A percentile compares a stretch with the other conserved stretches of the same genome.
Evolutionary conservation across 1,140 invertebrate species (phyloP).

Genomic region (Trachymyrmex cornetzi): DNA sequence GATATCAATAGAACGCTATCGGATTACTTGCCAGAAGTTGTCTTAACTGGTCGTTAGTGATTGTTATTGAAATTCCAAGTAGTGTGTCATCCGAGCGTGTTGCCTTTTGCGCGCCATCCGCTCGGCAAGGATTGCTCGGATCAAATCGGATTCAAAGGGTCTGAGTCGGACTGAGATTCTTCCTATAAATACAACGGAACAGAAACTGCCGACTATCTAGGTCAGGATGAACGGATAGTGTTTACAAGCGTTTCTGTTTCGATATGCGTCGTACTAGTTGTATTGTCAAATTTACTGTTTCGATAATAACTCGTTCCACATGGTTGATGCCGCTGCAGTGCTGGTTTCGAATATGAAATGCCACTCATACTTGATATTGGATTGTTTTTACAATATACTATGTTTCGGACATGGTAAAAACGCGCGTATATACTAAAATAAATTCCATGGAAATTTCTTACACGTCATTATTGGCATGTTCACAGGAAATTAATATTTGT

Average conservation of each 20-base stretch:
- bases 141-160: slow-evolving; percentile 12
- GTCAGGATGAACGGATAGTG: slow-evolving; percentile 58
- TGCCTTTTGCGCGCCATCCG: not conserved
- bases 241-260: slow-evolving; percentile 57
- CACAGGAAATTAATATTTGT: not conserved
- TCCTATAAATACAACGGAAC: slow-evolving; percentile 67
- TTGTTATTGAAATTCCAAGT: slow-evolving; percentile 56
- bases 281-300: slow-evolving; percentile 63
- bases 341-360: not conserved
- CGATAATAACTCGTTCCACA: slow-evolving; percentile 47
- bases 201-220: slow-evolving; percentile 53
- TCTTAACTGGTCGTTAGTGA: slow-evolving; percentile 1
- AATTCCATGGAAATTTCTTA: not conserved
- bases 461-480: not conserved
- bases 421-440: not conserved
- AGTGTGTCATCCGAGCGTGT: slow-evolving; percentile 40
- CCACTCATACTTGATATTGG: not conserved
- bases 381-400: not conserved
- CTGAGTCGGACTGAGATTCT: slow-evolving; percentile 1
- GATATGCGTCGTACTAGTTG: not conserved
- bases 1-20: slow-evolving; percentile 39
- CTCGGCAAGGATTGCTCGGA: not conserved
- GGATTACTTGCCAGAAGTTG: slow-evolving; percentile 41
- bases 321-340: not conserved
- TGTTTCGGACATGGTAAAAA: not conserved